These are phyloP conservation scores for Nothocercus nigrocapillus DNA, from an alignment of 2,113 vertebrate species.

Conservation along the genomic window DNA sequence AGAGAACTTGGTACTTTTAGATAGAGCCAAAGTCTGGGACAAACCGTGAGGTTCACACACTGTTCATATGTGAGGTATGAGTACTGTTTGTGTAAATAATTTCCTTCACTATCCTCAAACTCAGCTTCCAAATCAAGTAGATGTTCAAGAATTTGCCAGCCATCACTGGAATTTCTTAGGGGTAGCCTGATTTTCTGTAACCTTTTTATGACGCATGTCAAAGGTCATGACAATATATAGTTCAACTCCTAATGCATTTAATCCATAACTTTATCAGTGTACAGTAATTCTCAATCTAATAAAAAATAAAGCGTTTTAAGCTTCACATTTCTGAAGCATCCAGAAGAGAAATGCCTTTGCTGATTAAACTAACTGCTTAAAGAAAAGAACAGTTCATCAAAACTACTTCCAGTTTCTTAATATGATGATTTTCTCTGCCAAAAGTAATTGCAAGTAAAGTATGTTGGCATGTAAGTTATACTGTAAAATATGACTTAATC, in stretches of 20 bases:
- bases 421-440: neutral
- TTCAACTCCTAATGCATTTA: neutral
- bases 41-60: neutral
- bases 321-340: neutral
- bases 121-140: neutral
- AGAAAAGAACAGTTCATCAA: neutral
- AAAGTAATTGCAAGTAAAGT: neutral
- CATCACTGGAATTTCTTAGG: neutral
- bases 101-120: fast-evolving
- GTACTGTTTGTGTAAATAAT: neutral
- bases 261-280: neutral
- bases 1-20: neutral
- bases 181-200: neutral
- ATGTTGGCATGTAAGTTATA: neutral
- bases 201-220: neutral
- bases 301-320: neutral
- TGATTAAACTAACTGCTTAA: neutral
- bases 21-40: neutral
- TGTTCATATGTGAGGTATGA: neutral
- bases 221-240: neutral
- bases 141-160: neutral
- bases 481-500: neutral
- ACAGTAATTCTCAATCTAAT: neutral
- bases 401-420: neutral
- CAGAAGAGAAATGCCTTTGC: neutral